Evolutionary conservation across 2,888 invertebrate genomes (phyloP).

Genomic region (Digitonthophagus gazella): DNA sequence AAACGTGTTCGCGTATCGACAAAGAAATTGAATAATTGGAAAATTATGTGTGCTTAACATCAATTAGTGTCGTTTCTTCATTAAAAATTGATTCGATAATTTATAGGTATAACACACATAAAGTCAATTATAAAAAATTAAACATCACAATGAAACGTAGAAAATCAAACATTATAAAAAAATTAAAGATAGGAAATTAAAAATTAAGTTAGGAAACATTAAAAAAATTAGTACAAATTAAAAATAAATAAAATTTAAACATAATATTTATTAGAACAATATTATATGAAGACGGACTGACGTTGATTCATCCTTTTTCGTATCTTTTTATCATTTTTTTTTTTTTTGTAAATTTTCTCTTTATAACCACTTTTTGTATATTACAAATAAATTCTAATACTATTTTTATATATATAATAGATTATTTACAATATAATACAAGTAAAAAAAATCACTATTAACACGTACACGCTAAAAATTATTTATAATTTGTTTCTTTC

Average conservation of each 20-base stretch:
- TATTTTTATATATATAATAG: conserved; percentile 34
- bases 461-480: conserved; percentile 36
- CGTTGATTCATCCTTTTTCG: background rate
- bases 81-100: too few species aligned
- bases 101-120: too few species aligned
- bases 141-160: too few species aligned
- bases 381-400: conserved; percentile 36
- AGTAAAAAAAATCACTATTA: conserved; percentile 45
- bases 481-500: conserved; percentile 7
- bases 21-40: too few species aligned
- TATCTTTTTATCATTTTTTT: conserved; percentile 36
- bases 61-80: too few species aligned
- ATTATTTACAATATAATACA: conserved; percentile 49
- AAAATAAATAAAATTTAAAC: conserved; percentile 29
- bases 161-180: too few species aligned
- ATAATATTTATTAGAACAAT: conserved; percentile 35
- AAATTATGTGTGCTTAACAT: too few species aligned
- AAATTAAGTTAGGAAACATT: too few species aligned
- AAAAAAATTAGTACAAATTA: too few species aligned
- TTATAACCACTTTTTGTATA: conserved; percentile 39
- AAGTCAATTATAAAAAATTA: too few species aligned
- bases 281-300: conserved; percentile 32
- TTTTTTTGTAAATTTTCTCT: conserved; percentile 44
- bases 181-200: too few species aligned
- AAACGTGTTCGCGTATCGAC: too few species aligned